Base-by-base conservation (phyloP, 2,888 invertebrate species). In the Ormyrus pomaceus region DNA sequence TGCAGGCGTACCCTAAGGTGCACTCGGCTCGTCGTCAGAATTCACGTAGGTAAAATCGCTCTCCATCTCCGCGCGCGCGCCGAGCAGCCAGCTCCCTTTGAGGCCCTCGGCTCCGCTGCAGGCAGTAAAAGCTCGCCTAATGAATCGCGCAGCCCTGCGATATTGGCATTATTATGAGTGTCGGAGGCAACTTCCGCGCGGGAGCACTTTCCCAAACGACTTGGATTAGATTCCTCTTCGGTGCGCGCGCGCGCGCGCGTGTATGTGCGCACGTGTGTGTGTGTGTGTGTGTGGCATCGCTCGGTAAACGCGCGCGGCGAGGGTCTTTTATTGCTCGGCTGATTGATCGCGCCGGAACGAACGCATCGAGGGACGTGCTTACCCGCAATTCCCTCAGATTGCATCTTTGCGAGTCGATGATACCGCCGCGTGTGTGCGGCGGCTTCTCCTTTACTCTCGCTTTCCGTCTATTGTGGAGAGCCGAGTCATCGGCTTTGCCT, bases 381-480 rank as follows among this genome's bases (percentile, higher is more conserved):
- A 13, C 51, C 62, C 74, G 74, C 74, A 74, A 74, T 74, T 74
- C 58, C 50, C 64, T 70, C 69, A 53, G 77, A 75, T 75, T 68
- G 75, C 75, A 75, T 75, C 64, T 73, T 64, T 64, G 34, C 66
- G 66, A 45, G 68, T 13, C 19, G 56, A n/a, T 53, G 50, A 34
- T 34, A 34, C 56, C 48, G 62, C 58, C 45, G 53, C 10, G 8
- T 1, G 19, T 50, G 50, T 13, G 64, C 13, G 62, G 5, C 34
- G 19, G 10, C 19, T 59, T 7, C 59, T 19, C 59, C 59, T 7
- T 6, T 34, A 9, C 10, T 5, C 62, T 59, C 6, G n/a, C 11
- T 13, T 7, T 19, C 13, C 13, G 19, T 53, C 5, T 53, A 11
- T 48, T n/a, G 51, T 11, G 55, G 66, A 11, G 48, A 5, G 7